These are phyloP conservation scores for Anadara kagoshimensis DNA, from an alignment of 1,140 invertebrate genomes.

Conservation along the genomic window DNA sequence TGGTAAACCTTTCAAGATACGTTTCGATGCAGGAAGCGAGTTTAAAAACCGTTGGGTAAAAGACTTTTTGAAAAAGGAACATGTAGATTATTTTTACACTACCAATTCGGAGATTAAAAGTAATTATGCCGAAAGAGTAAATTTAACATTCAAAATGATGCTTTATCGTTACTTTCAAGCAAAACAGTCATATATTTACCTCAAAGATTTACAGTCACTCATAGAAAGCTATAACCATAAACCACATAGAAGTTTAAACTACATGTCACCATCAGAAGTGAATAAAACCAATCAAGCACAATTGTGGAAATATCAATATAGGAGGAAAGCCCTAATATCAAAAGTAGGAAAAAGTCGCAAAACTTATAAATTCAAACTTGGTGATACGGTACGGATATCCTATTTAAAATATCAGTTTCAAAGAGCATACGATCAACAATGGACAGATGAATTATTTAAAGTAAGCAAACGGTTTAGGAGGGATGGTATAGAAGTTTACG, in stretches of 20 bases:
- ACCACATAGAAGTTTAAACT: conserved; percentile 23
- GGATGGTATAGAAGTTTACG: conserved; percentile 29
- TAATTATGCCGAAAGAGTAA: conserved; percentile 31
- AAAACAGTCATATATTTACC: neutral
- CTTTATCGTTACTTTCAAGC: conserved; percentile 6
- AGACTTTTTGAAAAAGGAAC: conserved; percentile 1
- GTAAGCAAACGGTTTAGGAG: conserved; percentile 16
- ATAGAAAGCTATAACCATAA: conserved; percentile 7
- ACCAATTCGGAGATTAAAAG: conserved; percentile 26
- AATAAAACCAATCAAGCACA: conserved; percentile 14
- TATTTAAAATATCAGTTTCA: conserved; percentile 27
- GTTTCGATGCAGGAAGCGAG: conserved; percentile 26
- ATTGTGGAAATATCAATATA: conserved; percentile 13
- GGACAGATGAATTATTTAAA: conserved; percentile 36
- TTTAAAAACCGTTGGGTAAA: conserved; percentile 10
- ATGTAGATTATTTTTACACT: conserved; percentile 5
- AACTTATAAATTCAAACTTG: conserved; percentile 29
- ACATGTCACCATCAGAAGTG: conserved; percentile 17
- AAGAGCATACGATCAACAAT: conserved; percentile 33
- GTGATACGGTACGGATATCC: conserved; percentile 31
- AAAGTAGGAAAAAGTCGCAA: neutral
- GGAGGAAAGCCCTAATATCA: neutral
- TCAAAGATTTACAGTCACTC: neutral
- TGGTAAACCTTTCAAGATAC: conserved; percentile 7
- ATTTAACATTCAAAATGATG: neutral